Conservation (phyloP, 2,113 vertebrate genomes). For the Indicator indicator region DNA sequence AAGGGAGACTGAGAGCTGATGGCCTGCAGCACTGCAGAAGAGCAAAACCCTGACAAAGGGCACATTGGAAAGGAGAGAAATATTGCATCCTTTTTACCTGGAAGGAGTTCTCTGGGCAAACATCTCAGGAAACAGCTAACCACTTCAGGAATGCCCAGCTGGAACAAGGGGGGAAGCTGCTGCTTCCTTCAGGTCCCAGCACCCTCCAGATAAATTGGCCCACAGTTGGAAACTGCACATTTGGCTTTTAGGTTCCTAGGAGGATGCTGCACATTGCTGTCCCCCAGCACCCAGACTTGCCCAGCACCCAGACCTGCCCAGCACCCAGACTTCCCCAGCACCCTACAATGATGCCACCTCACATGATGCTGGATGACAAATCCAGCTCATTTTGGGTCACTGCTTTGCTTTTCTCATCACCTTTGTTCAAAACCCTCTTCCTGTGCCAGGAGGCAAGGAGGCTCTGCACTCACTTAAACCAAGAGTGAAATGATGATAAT, state of each 20-base stretch:
- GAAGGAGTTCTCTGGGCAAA: not conserved
- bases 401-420: not conserved
- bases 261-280: not conserved
- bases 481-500: not conserved
- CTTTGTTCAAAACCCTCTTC: accelerated
- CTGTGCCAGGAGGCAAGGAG: not conserved
- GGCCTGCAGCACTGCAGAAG: not conserved
- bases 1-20: not conserved
- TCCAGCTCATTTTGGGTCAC: not conserved
- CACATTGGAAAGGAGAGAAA: not conserved
- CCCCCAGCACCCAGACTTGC: not conserved
- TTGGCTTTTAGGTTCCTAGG: no score
- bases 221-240: not conserved
- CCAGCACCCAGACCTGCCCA: not conserved
- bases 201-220: not conserved
- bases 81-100: not conserved
- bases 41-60: not conserved
- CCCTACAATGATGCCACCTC: accelerated
- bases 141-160: no score
- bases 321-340: not conserved
- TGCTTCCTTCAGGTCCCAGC: not conserved
- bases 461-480: not conserved
- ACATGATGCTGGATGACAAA: accelerated
- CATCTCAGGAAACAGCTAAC: not conserved
- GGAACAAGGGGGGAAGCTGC: not conserved